phyloP scores from a whole-genome alignment of 2,888 invertebrate species.

The Nemapogon koenigi region DNA sequence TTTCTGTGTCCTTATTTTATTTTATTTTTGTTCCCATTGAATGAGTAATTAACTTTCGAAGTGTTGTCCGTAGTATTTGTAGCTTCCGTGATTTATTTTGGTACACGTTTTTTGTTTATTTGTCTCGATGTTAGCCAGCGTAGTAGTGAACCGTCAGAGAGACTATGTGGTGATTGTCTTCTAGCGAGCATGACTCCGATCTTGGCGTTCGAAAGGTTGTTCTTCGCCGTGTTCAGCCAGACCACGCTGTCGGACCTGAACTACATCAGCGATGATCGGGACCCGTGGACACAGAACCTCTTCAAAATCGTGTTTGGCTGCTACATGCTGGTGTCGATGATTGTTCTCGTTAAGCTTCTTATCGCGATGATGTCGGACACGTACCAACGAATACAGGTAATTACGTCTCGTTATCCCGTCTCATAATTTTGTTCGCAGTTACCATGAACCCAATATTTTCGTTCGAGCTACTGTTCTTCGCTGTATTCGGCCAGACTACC shows the following conservation, averaged over 20 bases:
- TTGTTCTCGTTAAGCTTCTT: slow-evolving; percentile 97
- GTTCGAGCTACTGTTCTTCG: slow-evolving; percentile 98
- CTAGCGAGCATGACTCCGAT: slow-evolving; percentile 86
- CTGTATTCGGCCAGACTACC: slow-evolving; percentile 94
- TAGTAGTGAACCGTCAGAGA: slow-evolving; percentile 16
- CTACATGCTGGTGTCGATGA: slow-evolving; percentile 97
- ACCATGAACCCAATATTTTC: slow-evolving; percentile 90
- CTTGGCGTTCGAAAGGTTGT: slow-evolving; percentile 95
- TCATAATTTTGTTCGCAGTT: slow-evolving; percentile 74
- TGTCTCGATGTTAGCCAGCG: slow-evolving; percentile 10
- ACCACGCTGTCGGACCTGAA: slow-evolving; percentile 85
- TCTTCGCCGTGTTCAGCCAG: slow-evolving; percentile 97
- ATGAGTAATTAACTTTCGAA: slow-evolving; percentile 1
- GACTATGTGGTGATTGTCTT: slow-evolving; percentile 59
- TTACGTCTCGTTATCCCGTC: slow-evolving; percentile 40
- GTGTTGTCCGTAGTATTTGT: slow-evolving; percentile 6
- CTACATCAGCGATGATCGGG: slow-evolving; percentile 73
- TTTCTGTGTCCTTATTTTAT: slow-evolving; percentile 1
- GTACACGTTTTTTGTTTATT: slow-evolving; percentile 6
- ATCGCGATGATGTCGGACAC: slow-evolving; percentile 99
- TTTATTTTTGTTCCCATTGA: slow-evolving; percentile 3
- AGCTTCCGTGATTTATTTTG: slow-evolving; percentile 7
- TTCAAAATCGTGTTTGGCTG: slow-evolving; percentile 94
- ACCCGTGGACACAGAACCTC: slow-evolving; percentile 83
- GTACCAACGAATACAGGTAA: slow-evolving; percentile 98